Evolutionary conservation across 2,113 vertebrate species (phyloP).

Genomic region (Ploceus nigricollis): DNA sequence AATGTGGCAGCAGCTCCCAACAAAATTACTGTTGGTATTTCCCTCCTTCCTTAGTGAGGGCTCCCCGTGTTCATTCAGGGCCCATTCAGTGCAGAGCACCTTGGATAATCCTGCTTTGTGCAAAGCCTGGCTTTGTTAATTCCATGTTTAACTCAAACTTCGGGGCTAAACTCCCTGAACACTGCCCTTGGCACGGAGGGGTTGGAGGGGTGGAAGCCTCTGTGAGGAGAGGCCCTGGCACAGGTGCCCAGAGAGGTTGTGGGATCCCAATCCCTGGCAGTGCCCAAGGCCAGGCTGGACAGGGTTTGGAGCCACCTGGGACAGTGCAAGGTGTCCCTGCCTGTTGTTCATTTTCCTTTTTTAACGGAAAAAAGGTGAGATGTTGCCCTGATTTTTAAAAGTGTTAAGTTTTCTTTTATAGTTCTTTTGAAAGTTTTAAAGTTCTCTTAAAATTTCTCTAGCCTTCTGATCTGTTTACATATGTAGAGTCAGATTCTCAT

Average conservation of each 20-base stretch:
- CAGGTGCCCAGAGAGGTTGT: not conserved
- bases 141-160: not conserved
- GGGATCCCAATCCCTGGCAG: not conserved
- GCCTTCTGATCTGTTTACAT: too few relatives aligned
- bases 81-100: not conserved
- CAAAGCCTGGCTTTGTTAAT: not conserved
- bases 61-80: not conserved
- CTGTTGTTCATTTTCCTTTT: too few relatives aligned
- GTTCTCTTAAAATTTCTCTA: too few relatives aligned
- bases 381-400: too few relatives aligned
- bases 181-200: accelerated
- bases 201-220: not conserved
- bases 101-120: not conserved
- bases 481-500: too few relatives aligned
- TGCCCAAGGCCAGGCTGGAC: not conserved
- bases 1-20: not conserved
- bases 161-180: not conserved
- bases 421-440: too few relatives aligned
- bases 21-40: not conserved
- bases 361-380: too few relatives aligned
- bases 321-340: not conserved
- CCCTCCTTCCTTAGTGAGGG: not conserved
- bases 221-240: not conserved
- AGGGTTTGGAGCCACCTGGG: not conserved
- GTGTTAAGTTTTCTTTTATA: too few relatives aligned